A percentile compares a stretch with the other conserved stretches of the same genome.
phyloP scores from a whole-genome alignment of 2,797 vertebrate genomes.

The Amblyraja radiata region DNA sequence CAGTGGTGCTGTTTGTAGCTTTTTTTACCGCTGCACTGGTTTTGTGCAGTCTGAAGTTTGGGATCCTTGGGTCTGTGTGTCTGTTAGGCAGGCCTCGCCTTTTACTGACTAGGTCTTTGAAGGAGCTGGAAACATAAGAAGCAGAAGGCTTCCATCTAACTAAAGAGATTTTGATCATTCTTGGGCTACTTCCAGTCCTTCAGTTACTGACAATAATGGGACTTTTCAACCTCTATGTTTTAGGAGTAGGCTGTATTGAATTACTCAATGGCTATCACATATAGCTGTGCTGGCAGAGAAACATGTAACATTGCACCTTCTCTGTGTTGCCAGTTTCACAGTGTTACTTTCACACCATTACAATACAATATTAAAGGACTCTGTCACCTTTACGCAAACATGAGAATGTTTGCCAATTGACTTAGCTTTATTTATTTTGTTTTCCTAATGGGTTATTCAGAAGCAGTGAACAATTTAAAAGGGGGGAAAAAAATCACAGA shows the following conservation, averaged over 20 bases:
- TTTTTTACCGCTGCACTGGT: not conserved
- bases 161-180: not conserved
- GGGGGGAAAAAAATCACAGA: constrained; percentile 42
- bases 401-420: constrained; percentile 46
- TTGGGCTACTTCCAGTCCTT: constrained; percentile 46
- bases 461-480: constrained; percentile 43
- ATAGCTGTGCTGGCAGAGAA: constrained; percentile 77
- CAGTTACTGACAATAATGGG: constrained; percentile 77
- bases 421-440: constrained; percentile 48
- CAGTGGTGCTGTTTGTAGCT: not conserved
- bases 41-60: not conserved
- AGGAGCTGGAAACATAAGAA: not conserved
- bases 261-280: constrained; percentile 89
- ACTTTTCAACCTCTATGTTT: constrained; percentile 77
- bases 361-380: constrained; percentile 61
- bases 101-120: not conserved
- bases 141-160: not conserved
- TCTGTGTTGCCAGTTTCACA: constrained; percentile 81
- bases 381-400: constrained; percentile 58
- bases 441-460: constrained; percentile 46
- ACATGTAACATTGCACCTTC: constrained; percentile 82
- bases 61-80: not conserved
- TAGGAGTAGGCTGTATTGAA: constrained; percentile 71
- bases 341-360: constrained; percentile 69
- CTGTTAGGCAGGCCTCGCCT: not conserved